Percentiles rank a stretch among this genome's conserved stretches.
Evolutionary conservation across 2,888 invertebrate species (phyloP).

Genomic region (Amiota mariae): DNA sequence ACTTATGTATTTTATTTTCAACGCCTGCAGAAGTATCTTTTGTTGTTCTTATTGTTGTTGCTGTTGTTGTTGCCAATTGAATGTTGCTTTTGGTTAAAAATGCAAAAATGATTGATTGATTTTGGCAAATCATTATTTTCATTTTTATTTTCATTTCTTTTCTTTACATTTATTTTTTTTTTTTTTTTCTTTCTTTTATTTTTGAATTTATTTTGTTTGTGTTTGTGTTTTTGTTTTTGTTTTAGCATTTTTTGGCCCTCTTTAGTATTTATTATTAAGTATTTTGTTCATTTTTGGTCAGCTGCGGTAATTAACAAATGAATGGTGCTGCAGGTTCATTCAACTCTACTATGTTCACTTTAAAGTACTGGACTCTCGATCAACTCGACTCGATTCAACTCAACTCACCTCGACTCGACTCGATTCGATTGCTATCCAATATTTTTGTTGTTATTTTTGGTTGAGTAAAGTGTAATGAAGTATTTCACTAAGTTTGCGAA

Average conservation of each 20-base stretch:
- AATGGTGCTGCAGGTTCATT: conserved; percentile 42
- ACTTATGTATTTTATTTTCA: conserved; percentile 5
- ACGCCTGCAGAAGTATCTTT: conserved; percentile 12
- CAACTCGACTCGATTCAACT: too few relatives aligned
- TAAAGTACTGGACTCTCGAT: background rate
- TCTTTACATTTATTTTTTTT: conserved; percentile 21
- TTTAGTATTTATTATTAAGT: conserved; percentile 37
- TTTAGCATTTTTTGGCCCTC: conserved; percentile 15
- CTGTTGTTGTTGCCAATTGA: conserved; percentile 26
- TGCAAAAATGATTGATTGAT: conserved; percentile 62
- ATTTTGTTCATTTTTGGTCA: conserved; percentile 45
- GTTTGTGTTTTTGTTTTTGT: too few relatives aligned
- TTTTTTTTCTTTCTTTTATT: background rate
- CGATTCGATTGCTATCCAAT: too few relatives aligned
- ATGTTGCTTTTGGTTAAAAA: conserved; percentile 42
- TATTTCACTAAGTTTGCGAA: background rate
- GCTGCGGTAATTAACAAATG: conserved; percentile 52
- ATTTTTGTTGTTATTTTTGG: background rate
- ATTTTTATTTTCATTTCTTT: conserved; percentile 16
- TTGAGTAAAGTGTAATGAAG: conserved; percentile 9
- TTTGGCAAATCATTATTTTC: conserved; percentile 58
- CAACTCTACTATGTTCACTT: conserved; percentile 32
- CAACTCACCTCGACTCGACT: too few relatives aligned
- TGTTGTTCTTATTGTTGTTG: conserved; percentile 1
- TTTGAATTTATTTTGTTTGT: background rate